Evolutionary conservation across 2,797 vertebrate species (phyloP).

Genomic region (Schizothorax lantsangensis): DNA sequence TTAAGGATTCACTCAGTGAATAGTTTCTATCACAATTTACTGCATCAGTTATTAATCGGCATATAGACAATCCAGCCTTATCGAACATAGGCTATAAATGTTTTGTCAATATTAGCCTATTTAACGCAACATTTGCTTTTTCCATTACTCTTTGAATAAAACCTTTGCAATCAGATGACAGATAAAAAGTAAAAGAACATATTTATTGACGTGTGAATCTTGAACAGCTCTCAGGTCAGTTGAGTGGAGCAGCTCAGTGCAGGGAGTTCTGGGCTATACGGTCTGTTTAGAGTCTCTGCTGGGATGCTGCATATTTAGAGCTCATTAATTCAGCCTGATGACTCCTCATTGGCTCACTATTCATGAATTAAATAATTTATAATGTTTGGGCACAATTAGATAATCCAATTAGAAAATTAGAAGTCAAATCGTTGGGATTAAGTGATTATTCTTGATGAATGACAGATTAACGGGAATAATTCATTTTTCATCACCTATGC

Average conservation of each 20-base stretch:
- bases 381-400: constrained; percentile 52
- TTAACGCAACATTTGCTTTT: constrained; percentile 46
- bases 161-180: constrained; percentile 30
- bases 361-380: constrained; percentile 48
- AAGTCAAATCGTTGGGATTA: constrained; percentile 51
- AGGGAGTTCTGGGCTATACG: background rate
- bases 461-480: constrained; percentile 47
- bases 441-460: constrained; percentile 53
- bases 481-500: constrained; percentile 37
- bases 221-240: constrained; percentile 4
- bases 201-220: constrained; percentile 21
- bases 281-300: constrained; percentile 21
- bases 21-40: constrained; percentile 30
- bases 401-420: constrained; percentile 57
- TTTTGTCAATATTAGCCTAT: constrained; percentile 42
- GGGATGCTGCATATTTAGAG: constrained; percentile 36
- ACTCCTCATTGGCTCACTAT: constrained; percentile 46
- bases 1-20: constrained; percentile 3
- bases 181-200: constrained; percentile 21
- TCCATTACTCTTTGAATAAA: constrained; percentile 22
- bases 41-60: constrained; percentile 41
- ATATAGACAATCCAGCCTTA: constrained; percentile 29
- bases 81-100: constrained; percentile 14
- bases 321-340: constrained; percentile 43
- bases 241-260: background rate